A percentile compares a stretch with the other conserved stretches of the same genome.
Conservation (phyloP, 2,888 invertebrate genomes). For the Molanna angustata region DNA sequence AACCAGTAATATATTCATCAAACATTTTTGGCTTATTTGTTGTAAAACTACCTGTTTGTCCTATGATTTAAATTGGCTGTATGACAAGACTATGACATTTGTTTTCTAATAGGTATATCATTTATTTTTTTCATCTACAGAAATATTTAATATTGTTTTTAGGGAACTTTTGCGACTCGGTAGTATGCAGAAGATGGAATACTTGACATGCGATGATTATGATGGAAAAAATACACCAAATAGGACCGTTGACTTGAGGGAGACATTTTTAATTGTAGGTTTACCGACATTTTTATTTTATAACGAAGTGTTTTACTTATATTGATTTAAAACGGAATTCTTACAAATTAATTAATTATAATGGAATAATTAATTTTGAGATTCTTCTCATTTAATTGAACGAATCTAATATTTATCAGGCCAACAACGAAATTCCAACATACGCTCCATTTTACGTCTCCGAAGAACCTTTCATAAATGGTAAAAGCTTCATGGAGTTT, state of each 20-base stretch:
- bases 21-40: too few species aligned
- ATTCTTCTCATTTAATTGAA: too few species aligned
- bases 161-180: constrained; percentile 69
- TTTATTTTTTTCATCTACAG: neutral
- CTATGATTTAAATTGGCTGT: too few species aligned
- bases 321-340: too few species aligned
- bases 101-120: too few species aligned
- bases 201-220: constrained; percentile 76
- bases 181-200: constrained; percentile 71
- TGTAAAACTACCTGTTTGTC: too few species aligned
- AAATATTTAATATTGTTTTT: constrained; percentile 31
- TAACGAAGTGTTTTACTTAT: too few species aligned
- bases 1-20: too few species aligned
- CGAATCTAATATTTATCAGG: constrained; percentile 15
- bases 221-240: constrained; percentile 74
- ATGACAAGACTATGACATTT: too few species aligned
- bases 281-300: too few species aligned
- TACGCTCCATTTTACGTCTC: constrained; percentile 66
- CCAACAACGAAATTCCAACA: constrained; percentile 58
- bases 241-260: constrained; percentile 67
- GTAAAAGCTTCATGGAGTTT: constrained; percentile 73
- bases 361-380: too few species aligned
- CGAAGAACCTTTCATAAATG: constrained; percentile 63
- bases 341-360: too few species aligned
- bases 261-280: constrained; percentile 43